phyloP scores from a whole-genome alignment of 2,888 invertebrate genomes.

The Timandra comae region DNA sequence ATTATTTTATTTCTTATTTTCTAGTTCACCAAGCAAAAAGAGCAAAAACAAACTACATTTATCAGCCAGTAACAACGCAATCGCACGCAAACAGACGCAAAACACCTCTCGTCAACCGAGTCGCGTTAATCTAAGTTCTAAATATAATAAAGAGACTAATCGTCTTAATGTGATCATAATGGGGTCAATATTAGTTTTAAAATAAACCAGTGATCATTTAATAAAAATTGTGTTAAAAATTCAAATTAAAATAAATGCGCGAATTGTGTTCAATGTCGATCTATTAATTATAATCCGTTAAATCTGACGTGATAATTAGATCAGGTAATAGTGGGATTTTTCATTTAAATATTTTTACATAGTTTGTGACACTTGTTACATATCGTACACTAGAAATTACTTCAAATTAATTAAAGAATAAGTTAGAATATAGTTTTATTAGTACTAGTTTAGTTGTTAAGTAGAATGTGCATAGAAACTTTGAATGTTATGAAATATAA shows the following conservation, averaged over 20 bases:
- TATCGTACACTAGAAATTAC: constrained; percentile 62
- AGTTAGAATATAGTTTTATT: constrained; percentile 3
- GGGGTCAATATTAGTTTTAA: constrained; percentile 27
- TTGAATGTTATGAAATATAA: constrained; percentile 12
- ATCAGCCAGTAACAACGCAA: constrained; percentile 59
- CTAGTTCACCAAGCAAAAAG: constrained; percentile 68
- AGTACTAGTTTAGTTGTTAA: background rate
- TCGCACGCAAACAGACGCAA: constrained; percentile 77
- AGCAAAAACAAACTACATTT: constrained; percentile 63
- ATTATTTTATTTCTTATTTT: too few species aligned
- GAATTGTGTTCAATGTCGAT: constrained; percentile 36
- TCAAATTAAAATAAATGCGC: constrained; percentile 37
- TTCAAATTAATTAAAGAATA: constrained; percentile 22
- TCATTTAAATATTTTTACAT: constrained; percentile 28
- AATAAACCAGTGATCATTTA: constrained; percentile 35
- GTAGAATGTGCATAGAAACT: too few species aligned
- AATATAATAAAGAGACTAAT: background rate
- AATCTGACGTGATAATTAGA: too few species aligned
- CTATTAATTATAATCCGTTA: too few species aligned
- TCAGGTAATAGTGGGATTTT: too few species aligned
- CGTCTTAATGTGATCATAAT: constrained; percentile 36
- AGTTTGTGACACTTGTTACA: constrained; percentile 63
- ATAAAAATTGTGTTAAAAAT: constrained; percentile 27
- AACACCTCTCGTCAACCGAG: constrained; percentile 78
- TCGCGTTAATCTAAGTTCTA: constrained; percentile 51